Percentiles rank a stretch among this genome's conserved stretches.
These are phyloP conservation scores for Julus scanicus DNA, from an alignment of 2,888 invertebrate species.

Conservation along the genomic window DNA sequence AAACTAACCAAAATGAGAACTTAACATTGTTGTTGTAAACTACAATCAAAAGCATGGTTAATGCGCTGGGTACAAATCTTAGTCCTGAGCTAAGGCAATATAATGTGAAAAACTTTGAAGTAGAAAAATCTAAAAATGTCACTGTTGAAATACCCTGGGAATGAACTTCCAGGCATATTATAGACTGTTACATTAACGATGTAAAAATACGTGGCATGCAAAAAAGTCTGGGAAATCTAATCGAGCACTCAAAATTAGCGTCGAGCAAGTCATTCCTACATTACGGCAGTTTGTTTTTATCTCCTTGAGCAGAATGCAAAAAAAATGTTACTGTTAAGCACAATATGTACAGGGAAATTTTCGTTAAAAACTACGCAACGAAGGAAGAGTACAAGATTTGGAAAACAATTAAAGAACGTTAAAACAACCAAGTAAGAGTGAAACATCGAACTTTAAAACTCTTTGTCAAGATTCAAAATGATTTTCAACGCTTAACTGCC, in stretches of 20 bases:
- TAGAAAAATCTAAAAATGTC: neutral
- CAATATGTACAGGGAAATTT: neutral
- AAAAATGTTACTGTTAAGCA: neutral
- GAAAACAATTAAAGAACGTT: neutral
- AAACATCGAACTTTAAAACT: neutral
- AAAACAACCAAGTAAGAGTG: too few species aligned
- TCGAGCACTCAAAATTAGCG: neutral
- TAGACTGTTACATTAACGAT: neutral
- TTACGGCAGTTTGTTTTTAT: neutral
- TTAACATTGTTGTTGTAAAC: neutral
- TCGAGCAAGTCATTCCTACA: neutral
- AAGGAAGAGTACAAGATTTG: neutral
- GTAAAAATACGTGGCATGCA: neutral
- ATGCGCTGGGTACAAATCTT: neutral
- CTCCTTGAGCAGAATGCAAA: neutral
- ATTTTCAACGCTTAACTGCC: too few species aligned
- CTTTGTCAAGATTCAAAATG: neutral
- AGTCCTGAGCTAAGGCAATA: slow-evolving; percentile 17
- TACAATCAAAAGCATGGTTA: neutral
- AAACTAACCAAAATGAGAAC: neutral
- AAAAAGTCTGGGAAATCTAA: too few species aligned
- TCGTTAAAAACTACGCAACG: neutral
- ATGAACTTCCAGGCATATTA: neutral
- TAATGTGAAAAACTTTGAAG: slow-evolving; percentile 17
- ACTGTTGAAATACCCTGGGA: neutral